Percentiles rank a stretch among this genome's conserved stretches.
Conservation (phyloP, 2,797 vertebrate species). For the Odontamblyopus lacepedii region DNA sequence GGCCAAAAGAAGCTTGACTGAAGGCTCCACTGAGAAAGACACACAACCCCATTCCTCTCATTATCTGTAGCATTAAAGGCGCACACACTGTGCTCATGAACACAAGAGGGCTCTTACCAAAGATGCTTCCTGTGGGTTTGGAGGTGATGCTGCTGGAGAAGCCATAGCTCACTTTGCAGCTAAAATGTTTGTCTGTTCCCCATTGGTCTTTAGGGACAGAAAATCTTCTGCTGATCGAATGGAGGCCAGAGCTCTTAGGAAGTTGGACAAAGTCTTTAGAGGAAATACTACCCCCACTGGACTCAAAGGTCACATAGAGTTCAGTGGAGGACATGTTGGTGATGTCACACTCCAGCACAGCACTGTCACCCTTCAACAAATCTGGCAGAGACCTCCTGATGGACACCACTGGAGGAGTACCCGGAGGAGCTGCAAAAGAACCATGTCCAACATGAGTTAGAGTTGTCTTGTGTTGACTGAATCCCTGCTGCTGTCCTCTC, state of each 20-base stretch:
- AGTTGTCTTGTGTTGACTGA: not conserved
- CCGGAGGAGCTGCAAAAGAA: slow-evolving; percentile 40
- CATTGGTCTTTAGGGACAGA: not conserved
- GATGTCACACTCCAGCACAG: slow-evolving; percentile 62
- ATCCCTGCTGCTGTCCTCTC: slow-evolving; percentile 2
- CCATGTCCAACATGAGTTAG: not conserved
- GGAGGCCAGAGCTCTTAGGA: slow-evolving; percentile 20
- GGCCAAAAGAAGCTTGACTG: slow-evolving; percentile 44
- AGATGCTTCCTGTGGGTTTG: slow-evolving; percentile 32
- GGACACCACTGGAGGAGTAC: slow-evolving; percentile 35
- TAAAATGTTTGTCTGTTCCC: slow-evolving; percentile 19
- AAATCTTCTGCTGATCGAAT: slow-evolving; percentile 45
- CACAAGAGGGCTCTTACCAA: slow-evolving; percentile 54
- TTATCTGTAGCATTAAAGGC: not conserved
- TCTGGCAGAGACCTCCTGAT: slow-evolving; percentile 59
- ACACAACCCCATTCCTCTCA: not conserved
- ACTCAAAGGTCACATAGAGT: slow-evolving; percentile 58
- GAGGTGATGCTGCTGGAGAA: slow-evolving; percentile 24
- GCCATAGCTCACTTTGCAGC: slow-evolving; percentile 60
- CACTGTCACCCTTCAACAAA: slow-evolving; percentile 13
- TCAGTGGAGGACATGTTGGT: slow-evolving; percentile 45
- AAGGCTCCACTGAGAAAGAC: slow-evolving; percentile 48
- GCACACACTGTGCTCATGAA: not conserved
- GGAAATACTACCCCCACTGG: not conserved
- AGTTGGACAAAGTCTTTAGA: slow-evolving; percentile 37